Evolutionary conservation across 92 coral and sea anemone genomes (phyloP), one percentile per base, ranked within the genome.

Genomic region (Siderastrea radians): DNA sequence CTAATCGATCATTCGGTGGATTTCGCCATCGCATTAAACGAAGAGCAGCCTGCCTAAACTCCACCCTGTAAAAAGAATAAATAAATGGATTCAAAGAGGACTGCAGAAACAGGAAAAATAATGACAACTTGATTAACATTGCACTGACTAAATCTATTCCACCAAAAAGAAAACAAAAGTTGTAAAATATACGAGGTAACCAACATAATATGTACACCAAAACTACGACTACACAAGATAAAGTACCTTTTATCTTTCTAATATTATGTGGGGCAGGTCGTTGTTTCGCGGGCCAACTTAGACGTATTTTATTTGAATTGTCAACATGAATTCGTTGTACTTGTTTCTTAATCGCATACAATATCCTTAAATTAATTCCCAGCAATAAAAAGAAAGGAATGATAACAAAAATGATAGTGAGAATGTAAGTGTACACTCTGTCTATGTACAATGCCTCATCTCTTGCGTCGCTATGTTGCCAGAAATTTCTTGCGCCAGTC

Each of bases 21-120:
- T 58, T 14, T 57, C 26, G 67, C 7, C 68, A 77, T 14, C 46
- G 52, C 49, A 52, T n/a, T 49, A 87, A 57, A 54, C 75, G 83
- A 50, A 50, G 1, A 10, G 92, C 88, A 65, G 92, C 94, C 46
- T 82, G 83, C 61, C 94, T 84, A 81, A 93, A 93, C 45, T 93
- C 94, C 11, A 52, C 78, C 50, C 92, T 73, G 62, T 90, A 93
- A 46, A 93, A 66, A 0, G 94, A 86, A 60, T 93, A 90, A 17
- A 93, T 93, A 55, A 86, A 93, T 45, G 96, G 94, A 19, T 93
- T 93, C 2, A 90, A 71, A 1, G 90, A 87, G 0, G 96, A 93
- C 81, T 90, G 94, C 1, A 88, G 49, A 44, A 90, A 79, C 45
- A 93, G 64, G 49, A 87, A 76, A 17, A 93, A 84, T 55, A 87